Base-by-base conservation (phyloP, 2,888 invertebrate genomes). In the Petrophora chlorosata region DNA sequence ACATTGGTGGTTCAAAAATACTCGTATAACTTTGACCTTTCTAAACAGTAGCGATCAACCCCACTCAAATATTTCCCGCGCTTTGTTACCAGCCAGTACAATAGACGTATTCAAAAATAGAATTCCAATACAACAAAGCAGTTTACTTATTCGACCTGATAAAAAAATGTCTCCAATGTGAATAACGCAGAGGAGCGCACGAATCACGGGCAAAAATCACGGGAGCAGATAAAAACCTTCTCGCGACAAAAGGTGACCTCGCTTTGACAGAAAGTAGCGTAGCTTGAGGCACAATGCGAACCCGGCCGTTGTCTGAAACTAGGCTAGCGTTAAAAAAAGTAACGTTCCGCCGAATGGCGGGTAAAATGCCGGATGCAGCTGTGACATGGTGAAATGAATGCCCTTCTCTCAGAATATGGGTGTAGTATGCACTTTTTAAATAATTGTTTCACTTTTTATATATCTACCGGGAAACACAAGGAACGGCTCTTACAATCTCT, bases 191-290 rank as follows among this genome's bases (percentile, higher is more conserved):
- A 39, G 39, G 30, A 29, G 32, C 34, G 38, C n/a, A n/a, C n/a
- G n/a, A n/a, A n/a, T n/a, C n/a, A n/a, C 48, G 34, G 19, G 15
- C 32, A 53, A 53, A 45, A 59, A 52, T 53, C 46, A 51, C 30
- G 51, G 47, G 40, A 42, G 36, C 43, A 55, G 55, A 59, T 46
- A 59, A 57, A 55, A 41, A 50, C 63, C 48, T 61, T 60, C 46
- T 60, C 54, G 45, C 66, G 61, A 73, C 71, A 73, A 80, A 81
- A 71, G 76, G 70, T 70, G 74, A 76, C 76, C 75, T 69, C 70
- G 49, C 78, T 75, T 77, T 74, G 72, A 65, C 61, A 47, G 50
- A 59, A 61, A 55, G 62, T 46, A 45, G 28, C 15, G 43, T 35
- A 23, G 44, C 51, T 42, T 40, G 41, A 40, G 57, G 42, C 64